Base-by-base conservation (phyloP, 2,888 invertebrate species). In the Idaea straminata region DNA sequence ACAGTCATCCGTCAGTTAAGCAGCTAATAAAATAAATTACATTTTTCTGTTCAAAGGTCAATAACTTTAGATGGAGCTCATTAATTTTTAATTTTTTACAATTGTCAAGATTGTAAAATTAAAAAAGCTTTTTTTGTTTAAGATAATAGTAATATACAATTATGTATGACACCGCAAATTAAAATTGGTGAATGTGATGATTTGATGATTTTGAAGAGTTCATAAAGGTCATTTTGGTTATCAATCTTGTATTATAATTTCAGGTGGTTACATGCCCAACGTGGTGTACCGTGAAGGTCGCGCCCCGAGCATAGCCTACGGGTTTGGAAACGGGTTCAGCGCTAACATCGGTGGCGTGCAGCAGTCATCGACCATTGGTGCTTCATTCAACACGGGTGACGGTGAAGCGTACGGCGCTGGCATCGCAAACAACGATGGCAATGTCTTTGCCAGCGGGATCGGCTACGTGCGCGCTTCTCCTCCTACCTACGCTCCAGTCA, bases 311-410 rank as follows among this genome's bases (percentile, higher is more conserved):
- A 71, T 91, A 57, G 86, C 91, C 0, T 91, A 86, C 70, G 90
- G 89, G 1, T 89, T 84, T 63, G 92, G 92, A 61, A 88, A 86
- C 64, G 92, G 91, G 6, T 88, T 91, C 74, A 85, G 86, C 76
- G 88, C 85, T 78, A 87, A 89, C 77, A 85, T 92, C 67, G 91
- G 87, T 0, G 92, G 92, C 57, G 84, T 92, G 70, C 82, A 83
- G 15, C 89, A 91, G 66, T 86, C 91, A 10, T 80, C 82, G 34
- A 84, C 90, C 62, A 82, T 88, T 63, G 88, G 91, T 0, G 72
- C 82, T 16, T 80, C 91, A 57, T 88, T 86, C 83, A 81, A 82
- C 64, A 83, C 78, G 62, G 91, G 89, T 5, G 83, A 84, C 13
- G 88, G 80, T 0, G 74, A 82, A 61, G 89, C 91, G 0, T 89